Percentiles rank a stretch among this genome's conserved stretches.
phyloP scores from a whole-genome alignment of 2,113 vertebrate genomes.

The Protomyctophum bolini region DNA sequence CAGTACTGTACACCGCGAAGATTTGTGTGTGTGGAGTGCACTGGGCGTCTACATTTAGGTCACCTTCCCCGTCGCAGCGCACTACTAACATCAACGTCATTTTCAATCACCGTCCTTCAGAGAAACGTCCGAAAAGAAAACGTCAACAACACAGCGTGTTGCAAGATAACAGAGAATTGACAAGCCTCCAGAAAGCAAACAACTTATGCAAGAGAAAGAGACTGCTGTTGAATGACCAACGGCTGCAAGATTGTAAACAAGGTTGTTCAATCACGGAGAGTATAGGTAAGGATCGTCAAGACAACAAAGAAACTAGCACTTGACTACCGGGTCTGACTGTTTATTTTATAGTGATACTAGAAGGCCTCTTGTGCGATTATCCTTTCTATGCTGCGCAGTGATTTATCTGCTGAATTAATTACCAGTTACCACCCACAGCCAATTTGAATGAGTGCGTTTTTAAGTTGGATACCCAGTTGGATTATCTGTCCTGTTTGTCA shows the following conservation, averaged over 20 bases:
- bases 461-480: neutral
- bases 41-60: conserved; percentile 20
- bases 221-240: conserved; percentile 25
- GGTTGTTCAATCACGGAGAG: too few relatives aligned
- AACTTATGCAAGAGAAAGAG: conserved; percentile 27
- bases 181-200: conserved; percentile 1
- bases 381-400: neutral
- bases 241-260: conserved; percentile 24
- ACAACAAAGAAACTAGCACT: too few relatives aligned
- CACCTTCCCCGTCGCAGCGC: neutral
- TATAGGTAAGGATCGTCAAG: too few relatives aligned
- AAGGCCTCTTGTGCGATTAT: neutral
- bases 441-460: neutral
- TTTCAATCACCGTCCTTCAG: neutral
- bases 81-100: conserved; percentile 27
- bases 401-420: neutral
- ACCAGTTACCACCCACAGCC: too few relatives aligned
- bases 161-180: neutral
- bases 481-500: neutral
- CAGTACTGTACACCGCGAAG: neutral
- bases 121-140: neutral
- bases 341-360: too few relatives aligned
- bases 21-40: neutral
- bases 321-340: too few relatives aligned
- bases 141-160: conserved; percentile 23